Evolutionary conservation across 2,888 invertebrate genomes (phyloP), one percentile per base, ranked within the genome.

Genomic region (Nomada flava): DNA sequence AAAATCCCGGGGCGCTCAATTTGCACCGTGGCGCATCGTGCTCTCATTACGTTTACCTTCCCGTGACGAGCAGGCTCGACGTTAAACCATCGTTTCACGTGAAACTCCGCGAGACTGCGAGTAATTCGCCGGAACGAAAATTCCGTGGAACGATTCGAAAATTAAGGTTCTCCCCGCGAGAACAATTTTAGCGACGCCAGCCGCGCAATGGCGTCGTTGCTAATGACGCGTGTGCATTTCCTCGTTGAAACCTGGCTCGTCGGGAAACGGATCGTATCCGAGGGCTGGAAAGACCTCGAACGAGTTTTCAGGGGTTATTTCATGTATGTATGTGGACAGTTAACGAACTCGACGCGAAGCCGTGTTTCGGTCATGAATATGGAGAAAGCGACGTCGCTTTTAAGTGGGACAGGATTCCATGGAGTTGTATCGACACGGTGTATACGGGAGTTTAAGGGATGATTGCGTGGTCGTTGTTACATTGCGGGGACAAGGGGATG

Each of bases 301-400:
- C 74, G 52, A 52, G 29, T 74, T 73, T 5, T 20, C 60, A 18
- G 29, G 44, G 20, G 7, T 15, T 65, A 44, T 59, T 53, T 83
- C 36, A 65, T 15, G 15, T 13, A 47, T 47, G 36, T 36, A 53
- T 53, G 59, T 36, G 76, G 4, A 59, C 65, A 65, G 10, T 44
- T 53, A n/a, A 29, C 52, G 29, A 47, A 52, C 60, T 44, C 44
- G 62, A 23, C 52, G 52, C 53, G 26, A 57, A 67, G 67, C 67
- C 53, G 67, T 60, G 60, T 15, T 20, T 7, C 15, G 59, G 53
- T 74, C 82, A 69, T 82, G 79, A 82, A 82, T 78, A 78, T 78
- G 78, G 75, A 78, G 75, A 68, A 78, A 62, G 75, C 74, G 67
- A 74, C 74, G 55, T 63, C 42, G 57, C 52, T 50, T 63, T 68